Base-by-base conservation (phyloP, 1,140 invertebrate species). In the Ditylenchus dipsaci region DNA sequence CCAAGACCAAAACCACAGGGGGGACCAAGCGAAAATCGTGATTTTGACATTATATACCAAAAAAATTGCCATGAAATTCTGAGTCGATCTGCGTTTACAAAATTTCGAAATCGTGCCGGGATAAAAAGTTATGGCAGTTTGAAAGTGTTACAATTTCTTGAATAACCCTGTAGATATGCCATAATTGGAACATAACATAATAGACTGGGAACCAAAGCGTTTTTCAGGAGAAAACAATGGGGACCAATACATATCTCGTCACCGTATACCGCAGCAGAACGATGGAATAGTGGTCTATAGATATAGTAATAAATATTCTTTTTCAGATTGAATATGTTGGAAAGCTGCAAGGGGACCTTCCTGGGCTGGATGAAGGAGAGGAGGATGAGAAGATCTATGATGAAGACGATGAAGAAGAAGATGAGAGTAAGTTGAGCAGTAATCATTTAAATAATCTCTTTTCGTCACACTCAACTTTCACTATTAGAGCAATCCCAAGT, bases 321-420 rank as follows among this genome's bases (percentile, higher is more conserved):
- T 11, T 75, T 74, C 63, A 82, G 80, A 71, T 49, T 13, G 42
- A 72, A 47, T 68, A 74, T 23, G 71, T 81, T 61, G 79, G 79
- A 43, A 79, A 68, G 49, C 30, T 71, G 15, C 68, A 64, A 43
- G 79, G 81, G 1, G 78, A 82, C 27, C 58, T 81, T 17, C 71
- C 68, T 21, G 79, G 71, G 5, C 53, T 81, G 13, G 76, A 78
- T 27, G 76, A 67, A 56, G 61, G 61, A 21, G 66, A 76, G 8
- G 26, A 43, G 26, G 49, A 56, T 11, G n/a, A 38, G 33, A 3
- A 38, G 11, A 11, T 38, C 11, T 38, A 38, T 67, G 72, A 71
- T n/a, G 77, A 78, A 57, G 62, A 56, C 15, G 67, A 69, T 13
- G 79, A 71, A 15, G 64, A 72, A 13, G 69, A 80, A 15, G 64